Conservation (phyloP, 2,797 vertebrate genomes). For the Triplophysa yarkandensis region DNA sequence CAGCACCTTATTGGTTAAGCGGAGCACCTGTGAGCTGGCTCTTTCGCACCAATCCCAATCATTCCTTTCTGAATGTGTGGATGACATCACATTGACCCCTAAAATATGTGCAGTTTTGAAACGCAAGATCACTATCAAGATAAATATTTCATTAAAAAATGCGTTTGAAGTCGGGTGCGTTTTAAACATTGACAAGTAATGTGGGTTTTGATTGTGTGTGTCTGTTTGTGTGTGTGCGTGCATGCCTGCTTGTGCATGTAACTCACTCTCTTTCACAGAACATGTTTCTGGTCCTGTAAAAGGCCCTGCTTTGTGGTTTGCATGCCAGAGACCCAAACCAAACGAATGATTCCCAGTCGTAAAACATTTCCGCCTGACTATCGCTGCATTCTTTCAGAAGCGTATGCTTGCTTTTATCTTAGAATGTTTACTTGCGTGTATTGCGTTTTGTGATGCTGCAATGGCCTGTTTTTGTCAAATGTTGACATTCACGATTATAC, state of each 20-base stretch:
- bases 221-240: not conserved
- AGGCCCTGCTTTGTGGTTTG: conserved; percentile 36
- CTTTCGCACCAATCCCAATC: conserved; percentile 15
- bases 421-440: conserved; percentile 30
- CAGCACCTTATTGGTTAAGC: conserved; percentile 35
- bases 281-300: conserved; percentile 48
- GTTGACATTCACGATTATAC: conserved; percentile 28
- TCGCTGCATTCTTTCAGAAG: conserved; percentile 47
- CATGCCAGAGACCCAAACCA: conserved; percentile 48
- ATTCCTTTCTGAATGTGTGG: conserved; percentile 20
- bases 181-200: conserved; percentile 18
- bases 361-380: conserved; percentile 48
- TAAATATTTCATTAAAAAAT: conserved; percentile 52
- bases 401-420: conserved; percentile 28
- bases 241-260: too few relatives aligned
- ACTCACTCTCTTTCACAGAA: not conserved
- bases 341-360: conserved; percentile 45
- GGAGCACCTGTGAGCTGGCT: conserved; percentile 45
- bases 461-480: conserved; percentile 38
- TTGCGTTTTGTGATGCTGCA: conserved; percentile 26
- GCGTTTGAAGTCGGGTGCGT: conserved; percentile 43
- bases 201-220: conserved; percentile 11
- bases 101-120: conserved; percentile 43
- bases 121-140: conserved; percentile 54
- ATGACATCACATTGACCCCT: conserved; percentile 35